A percentile compares a stretch with the other conserved stretches of the same genome.
Conservation (phyloP, 2,113 vertebrate species). For the Anser brachyrhynchus region DNA sequence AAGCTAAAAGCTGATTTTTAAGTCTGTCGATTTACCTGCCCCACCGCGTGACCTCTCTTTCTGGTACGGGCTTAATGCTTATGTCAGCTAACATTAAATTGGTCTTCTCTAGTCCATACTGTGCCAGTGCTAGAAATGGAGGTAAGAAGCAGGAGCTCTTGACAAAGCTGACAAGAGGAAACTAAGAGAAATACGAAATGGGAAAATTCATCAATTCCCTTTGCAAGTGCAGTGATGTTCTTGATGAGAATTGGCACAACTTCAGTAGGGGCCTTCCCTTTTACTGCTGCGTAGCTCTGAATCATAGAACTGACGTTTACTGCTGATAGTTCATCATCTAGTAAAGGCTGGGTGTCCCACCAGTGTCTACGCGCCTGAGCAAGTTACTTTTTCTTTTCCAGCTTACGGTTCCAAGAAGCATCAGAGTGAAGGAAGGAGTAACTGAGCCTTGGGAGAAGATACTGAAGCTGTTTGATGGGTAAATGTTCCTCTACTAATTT, state of each 20-base stretch:
- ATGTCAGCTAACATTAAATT: background rate
- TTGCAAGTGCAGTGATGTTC: background rate
- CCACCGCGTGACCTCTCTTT: background rate
- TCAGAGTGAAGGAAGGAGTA: background rate
- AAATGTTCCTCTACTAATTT: background rate
- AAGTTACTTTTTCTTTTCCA: background rate
- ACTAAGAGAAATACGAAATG: accelerated
- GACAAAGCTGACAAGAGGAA: background rate
- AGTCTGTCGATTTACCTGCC: background rate
- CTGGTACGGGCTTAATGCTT: background rate
- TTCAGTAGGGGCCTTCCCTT: background rate
- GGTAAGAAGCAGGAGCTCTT: background rate
- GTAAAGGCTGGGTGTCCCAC: no score
- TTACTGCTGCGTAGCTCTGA: no score
- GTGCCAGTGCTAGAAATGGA: background rate
- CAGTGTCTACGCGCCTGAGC: background rate
- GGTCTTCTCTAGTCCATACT: background rate
- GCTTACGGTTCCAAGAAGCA: background rate
- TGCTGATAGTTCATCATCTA: accelerated
- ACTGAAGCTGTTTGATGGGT: background rate
- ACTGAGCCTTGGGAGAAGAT: background rate
- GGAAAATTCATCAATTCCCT: background rate
- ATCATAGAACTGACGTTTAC: background rate
- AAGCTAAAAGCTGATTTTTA: background rate
- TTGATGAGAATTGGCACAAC: accelerated